Percentiles rank a stretch among this genome's conserved stretches.
phyloP scores from a whole-genome alignment of 2,113 vertebrate genomes.

The Cricetomys ansorgei region DNA sequence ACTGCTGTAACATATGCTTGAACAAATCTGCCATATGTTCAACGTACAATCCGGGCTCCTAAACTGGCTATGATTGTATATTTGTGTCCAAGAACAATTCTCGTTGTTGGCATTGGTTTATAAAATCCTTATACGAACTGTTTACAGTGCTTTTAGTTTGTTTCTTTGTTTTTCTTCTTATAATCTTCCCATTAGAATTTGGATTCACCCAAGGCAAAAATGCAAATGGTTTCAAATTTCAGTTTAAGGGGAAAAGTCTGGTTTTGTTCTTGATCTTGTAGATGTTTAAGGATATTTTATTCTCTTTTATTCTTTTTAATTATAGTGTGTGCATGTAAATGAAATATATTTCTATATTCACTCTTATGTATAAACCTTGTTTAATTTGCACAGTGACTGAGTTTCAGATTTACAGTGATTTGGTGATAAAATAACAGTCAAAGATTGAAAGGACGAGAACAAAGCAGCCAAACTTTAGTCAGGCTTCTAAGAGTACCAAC shows the following conservation, averaged over 20 bases:
- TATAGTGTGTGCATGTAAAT: not conserved
- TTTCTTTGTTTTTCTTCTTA: not conserved
- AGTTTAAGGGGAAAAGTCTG: not conserved
- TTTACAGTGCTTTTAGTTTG: not conserved
- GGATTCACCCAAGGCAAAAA: not conserved
- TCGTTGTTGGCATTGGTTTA: constrained; percentile 51
- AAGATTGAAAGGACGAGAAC: too few species aligned
- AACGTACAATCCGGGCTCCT: constrained; percentile 38
- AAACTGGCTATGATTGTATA: constrained; percentile 41
- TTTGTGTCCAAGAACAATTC: constrained; percentile 67
- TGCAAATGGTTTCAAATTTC: not conserved
- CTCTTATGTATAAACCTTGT: not conserved
- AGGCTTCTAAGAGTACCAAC: too few species aligned
- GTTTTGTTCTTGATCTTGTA: not conserved
- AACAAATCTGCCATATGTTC: constrained; percentile 63
- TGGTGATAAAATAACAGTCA: not conserved
- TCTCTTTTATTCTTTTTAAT: not conserved
- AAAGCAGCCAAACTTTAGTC: too few species aligned
- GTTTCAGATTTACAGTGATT: constrained; percentile 27
- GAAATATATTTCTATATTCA: not conserved
- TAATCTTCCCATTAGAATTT: not conserved
- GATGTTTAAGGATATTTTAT: not conserved
- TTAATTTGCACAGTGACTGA: not conserved
- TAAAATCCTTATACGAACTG: constrained; percentile 13
- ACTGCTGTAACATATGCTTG: constrained; percentile 59